These are phyloP conservation scores for Athalia circularis DNA, from an alignment of 2,888 invertebrate genomes.

Conservation along the genomic window DNA sequence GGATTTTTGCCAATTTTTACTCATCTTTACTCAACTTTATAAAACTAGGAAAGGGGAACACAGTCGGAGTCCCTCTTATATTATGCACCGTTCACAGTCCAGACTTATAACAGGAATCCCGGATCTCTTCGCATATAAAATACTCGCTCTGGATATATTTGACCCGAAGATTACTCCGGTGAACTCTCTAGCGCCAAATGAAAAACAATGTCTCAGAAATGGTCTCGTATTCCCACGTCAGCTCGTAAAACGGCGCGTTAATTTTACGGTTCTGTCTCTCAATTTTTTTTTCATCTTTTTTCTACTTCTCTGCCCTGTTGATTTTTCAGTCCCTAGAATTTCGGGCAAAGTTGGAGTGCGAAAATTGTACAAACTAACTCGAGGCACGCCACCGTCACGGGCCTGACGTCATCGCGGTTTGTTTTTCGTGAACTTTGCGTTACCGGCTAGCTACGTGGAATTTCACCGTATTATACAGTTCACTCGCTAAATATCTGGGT, in stretches of 20 bases:
- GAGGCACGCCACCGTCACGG: background rate
- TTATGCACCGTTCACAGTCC: constrained; percentile 13
- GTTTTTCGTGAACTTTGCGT: too few relatives aligned
- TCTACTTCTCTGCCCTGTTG: background rate
- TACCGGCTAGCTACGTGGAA: too few relatives aligned
- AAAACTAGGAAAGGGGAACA: background rate
- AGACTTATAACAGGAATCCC: background rate
- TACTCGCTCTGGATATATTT: background rate
- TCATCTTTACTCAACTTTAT: background rate
- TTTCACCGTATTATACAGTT: too few relatives aligned
- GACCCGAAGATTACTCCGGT: background rate
- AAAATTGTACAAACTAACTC: constrained; percentile 5
- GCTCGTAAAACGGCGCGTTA: too few relatives aligned
- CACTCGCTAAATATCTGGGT: too few relatives aligned
- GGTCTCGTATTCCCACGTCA: too few relatives aligned
- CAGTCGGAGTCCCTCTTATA: constrained; percentile 1
- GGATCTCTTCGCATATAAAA: background rate
- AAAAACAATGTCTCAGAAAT: background rate
- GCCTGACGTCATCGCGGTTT: too few relatives aligned
- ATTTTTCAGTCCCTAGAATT: background rate
- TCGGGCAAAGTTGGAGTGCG: background rate
- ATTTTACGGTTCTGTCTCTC: too few relatives aligned
- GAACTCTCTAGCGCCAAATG: background rate
- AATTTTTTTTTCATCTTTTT: too few relatives aligned
- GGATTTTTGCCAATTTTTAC: constrained; percentile 46